phyloP scores from a whole-genome alignment of 1,140 invertebrate species.

The Neotoxoptera formosana region DNA sequence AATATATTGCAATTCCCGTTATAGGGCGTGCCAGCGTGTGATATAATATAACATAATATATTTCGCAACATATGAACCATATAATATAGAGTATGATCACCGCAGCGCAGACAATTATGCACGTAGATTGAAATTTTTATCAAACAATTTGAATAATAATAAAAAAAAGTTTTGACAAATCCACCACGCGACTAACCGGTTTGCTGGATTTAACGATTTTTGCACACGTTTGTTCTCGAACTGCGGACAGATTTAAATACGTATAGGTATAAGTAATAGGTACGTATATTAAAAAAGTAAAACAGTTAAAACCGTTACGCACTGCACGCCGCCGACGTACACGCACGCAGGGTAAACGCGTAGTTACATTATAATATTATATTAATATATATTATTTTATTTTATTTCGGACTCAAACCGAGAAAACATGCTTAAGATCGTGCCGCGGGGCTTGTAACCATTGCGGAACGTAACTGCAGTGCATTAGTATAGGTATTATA shows the following conservation, averaged over 20 bases:
- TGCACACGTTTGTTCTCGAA: background rate
- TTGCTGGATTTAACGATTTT: background rate
- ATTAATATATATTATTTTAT: background rate
- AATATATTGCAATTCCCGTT: background rate
- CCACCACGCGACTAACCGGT: background rate
- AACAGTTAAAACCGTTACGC: background rate
- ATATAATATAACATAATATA: background rate
- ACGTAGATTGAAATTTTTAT: conserved; percentile 7
- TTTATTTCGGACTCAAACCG: background rate
- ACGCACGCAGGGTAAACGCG: background rate
- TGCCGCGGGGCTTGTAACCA: background rate
- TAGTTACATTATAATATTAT: too few species aligned
- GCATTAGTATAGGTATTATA: background rate
- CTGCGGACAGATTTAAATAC: background rate
- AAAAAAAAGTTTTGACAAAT: background rate
- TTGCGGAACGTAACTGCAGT: background rate
- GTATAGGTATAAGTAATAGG: background rate
- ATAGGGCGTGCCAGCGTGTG: background rate
- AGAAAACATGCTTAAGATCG: background rate
- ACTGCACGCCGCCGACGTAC: background rate
- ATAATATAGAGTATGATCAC: background rate
- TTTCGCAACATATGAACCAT: background rate
- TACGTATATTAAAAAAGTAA: background rate
- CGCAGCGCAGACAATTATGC: background rate
- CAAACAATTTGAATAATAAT: conserved; percentile 29